These are phyloP conservation scores for Lepisosteus oculatus DNA, from an alignment of 2,113 vertebrate genomes.

Conservation along the genomic window DNA sequence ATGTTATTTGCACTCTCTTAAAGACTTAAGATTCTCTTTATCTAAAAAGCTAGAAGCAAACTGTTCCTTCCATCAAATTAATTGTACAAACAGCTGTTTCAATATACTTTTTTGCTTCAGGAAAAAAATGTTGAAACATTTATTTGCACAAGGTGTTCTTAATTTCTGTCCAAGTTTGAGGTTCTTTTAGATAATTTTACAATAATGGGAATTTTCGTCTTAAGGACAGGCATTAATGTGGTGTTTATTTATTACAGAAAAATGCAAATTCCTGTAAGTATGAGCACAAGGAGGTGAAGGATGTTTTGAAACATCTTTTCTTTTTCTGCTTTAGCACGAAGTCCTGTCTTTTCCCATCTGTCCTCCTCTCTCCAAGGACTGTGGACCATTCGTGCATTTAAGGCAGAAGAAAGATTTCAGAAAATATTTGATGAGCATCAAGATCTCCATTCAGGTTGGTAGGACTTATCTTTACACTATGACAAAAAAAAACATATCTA, in stretches of 20 bases:
- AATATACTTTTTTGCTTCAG: too few relatives aligned
- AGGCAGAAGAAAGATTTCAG: conserved; percentile 81
- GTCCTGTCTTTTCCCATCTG: conserved; percentile 92
- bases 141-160: background rate
- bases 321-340: conserved; percentile 71
- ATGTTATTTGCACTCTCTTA: too few relatives aligned
- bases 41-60: too few relatives aligned
- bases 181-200: background rate
- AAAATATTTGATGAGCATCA: conserved; percentile 86
- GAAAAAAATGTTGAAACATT: too few relatives aligned
- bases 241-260: background rate
- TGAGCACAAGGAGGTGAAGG: background rate
- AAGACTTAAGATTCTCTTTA: too few relatives aligned
- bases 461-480: too few relatives aligned
- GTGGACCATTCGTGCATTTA: conserved; percentile 88
- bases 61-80: too few relatives aligned
- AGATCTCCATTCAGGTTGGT: conserved; percentile 88
- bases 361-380: conserved; percentile 90
- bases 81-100: too few relatives aligned
- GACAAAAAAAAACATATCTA: too few relatives aligned
- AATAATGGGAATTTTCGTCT: background rate
- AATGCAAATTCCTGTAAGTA: background rate
- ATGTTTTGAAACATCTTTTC: background rate
- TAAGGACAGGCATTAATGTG: background rate
- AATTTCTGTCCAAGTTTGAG: background rate